Conservation (phyloP, 1,140 invertebrate genomes). For the Caenorhabditis inopinata region DNA sequence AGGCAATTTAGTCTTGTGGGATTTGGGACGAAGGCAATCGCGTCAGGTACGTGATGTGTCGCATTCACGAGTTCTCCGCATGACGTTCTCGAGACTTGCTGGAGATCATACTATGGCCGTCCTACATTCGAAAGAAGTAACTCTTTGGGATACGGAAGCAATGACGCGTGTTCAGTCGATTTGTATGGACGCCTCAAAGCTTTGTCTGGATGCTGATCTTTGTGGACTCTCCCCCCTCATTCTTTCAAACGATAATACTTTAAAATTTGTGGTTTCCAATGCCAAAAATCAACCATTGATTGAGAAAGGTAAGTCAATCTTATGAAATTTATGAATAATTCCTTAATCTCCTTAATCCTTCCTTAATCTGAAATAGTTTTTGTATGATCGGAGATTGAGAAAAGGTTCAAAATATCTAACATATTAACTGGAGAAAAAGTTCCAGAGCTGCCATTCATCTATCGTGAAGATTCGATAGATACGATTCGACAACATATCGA, state of each 20-base stretch:
- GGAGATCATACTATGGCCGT: constrained; percentile 63
- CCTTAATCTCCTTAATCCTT: too few relatives aligned
- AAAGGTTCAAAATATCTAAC: background rate
- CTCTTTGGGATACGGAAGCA: constrained; percentile 60
- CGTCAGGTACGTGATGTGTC: constrained; percentile 50
- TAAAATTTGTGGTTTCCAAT: constrained; percentile 44
- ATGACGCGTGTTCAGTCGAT: constrained; percentile 53
- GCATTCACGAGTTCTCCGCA: constrained; percentile 36
- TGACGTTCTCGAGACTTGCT: constrained; percentile 56
- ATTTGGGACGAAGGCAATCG: constrained; percentile 53
- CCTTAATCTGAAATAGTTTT: too few relatives aligned
- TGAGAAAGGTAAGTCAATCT: constrained; percentile 46
- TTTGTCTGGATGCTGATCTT: constrained; percentile 59
- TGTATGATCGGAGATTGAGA: too few relatives aligned
- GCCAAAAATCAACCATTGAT: constrained; percentile 34
- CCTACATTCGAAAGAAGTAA: constrained; percentile 53
- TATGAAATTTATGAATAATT: too few relatives aligned
- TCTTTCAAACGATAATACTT: constrained; percentile 56
- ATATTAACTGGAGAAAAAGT: background rate
- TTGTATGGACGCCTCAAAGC: constrained; percentile 36
- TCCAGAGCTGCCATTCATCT: background rate
- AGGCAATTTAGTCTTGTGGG: constrained; percentile 59
- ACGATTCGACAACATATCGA: background rate
- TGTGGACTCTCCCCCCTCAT: constrained; percentile 61
- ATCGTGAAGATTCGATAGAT: background rate